Evolutionary conservation across 2,797 vertebrate species (phyloP).

Genomic region (Mycteria americana): DNA sequence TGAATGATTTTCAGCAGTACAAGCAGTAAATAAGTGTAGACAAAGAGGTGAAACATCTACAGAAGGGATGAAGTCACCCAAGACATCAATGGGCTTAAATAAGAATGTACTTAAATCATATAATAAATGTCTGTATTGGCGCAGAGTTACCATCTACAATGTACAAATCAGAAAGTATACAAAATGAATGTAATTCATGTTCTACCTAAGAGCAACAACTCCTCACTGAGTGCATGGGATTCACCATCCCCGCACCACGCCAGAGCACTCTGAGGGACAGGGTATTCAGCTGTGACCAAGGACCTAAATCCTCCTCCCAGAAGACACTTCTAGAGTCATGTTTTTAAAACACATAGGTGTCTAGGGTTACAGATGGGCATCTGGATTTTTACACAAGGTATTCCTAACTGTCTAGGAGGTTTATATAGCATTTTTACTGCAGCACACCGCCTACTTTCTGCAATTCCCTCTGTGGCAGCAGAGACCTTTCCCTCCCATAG

Average conservation of each 20-base stretch:
- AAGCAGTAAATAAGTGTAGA: background rate
- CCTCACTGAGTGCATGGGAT: background rate
- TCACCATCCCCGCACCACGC: background rate
- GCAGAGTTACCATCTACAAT: background rate
- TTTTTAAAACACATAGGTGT: background rate
- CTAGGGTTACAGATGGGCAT: background rate
- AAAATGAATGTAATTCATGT: fast-evolving
- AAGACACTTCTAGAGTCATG: background rate
- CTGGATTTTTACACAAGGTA: background rate
- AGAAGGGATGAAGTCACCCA: background rate
- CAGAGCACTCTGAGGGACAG: background rate
- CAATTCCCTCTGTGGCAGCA: background rate
- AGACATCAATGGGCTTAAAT: background rate
- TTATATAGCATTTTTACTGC: background rate
- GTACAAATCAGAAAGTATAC: background rate
- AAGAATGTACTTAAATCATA: background rate
- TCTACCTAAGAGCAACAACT: background rate
- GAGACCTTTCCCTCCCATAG: background rate
- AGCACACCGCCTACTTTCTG: background rate
- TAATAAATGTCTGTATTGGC: background rate
- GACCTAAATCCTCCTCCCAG: background rate
- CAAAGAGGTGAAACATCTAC: background rate
- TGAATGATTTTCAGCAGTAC: background rate
- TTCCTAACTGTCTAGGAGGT: background rate
- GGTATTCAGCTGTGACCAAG: background rate